phyloP scores from a whole-genome alignment of 2,797 vertebrate genomes.

The Vultur gryphus region DNA sequence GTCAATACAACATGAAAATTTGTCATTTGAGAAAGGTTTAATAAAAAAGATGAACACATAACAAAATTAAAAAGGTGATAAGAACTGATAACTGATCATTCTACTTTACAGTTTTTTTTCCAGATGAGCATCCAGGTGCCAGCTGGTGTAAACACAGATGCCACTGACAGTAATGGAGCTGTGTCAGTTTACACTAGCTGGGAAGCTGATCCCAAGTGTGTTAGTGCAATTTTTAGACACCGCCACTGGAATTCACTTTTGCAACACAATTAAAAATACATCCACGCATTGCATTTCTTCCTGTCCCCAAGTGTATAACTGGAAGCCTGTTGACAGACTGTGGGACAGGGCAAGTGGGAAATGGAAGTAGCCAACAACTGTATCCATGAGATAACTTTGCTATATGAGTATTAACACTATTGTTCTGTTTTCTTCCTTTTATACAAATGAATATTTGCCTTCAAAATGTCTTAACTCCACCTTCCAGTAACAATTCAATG shows the following conservation, averaged over 20 bases:
- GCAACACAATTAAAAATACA: background rate
- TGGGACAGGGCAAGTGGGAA: background rate
- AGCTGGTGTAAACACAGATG: background rate
- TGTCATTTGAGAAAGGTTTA: background rate
- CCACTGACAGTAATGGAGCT: background rate
- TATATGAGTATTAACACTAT: background rate
- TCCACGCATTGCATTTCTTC: background rate
- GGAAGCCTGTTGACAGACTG: background rate
- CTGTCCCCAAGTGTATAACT: background rate
- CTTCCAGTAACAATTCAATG: background rate
- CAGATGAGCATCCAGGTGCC: constrained; percentile 19
- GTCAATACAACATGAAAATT: background rate
- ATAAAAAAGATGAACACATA: background rate
- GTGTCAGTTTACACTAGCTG: constrained; percentile 1
- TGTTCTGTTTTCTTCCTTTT: background rate
- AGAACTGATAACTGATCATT: background rate
- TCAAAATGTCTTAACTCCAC: background rate
- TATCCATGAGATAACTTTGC: background rate
- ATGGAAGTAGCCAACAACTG: background rate
- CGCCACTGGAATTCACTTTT: constrained; percentile 6
- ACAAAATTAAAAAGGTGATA: background rate
- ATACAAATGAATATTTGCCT: background rate
- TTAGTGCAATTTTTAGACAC: background rate
- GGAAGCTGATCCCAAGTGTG: background rate
- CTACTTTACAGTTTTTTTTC: background rate